These are phyloP conservation scores for Pachypsylla venusta DNA, from an alignment of 1,140 invertebrate genomes.

Conservation along the genomic window DNA sequence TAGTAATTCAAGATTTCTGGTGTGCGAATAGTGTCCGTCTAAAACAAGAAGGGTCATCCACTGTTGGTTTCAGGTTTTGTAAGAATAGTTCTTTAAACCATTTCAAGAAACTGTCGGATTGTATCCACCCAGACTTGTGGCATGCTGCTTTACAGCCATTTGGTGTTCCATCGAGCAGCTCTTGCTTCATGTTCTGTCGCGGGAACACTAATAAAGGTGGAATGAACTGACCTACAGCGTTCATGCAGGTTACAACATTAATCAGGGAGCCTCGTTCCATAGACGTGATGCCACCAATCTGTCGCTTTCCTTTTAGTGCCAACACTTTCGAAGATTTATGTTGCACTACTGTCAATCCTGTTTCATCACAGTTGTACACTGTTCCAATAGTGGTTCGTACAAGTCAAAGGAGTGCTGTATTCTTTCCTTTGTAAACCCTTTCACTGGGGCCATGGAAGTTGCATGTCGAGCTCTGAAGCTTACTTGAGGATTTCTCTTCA, in stretches of 20 bases:
- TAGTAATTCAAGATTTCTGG: slow-evolving; percentile 17
- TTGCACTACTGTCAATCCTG: slow-evolving; percentile 24
- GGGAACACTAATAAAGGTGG: slow-evolving; percentile 30
- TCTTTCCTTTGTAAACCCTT: slow-evolving; percentile 28
- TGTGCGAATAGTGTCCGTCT: slow-evolving; percentile 20
- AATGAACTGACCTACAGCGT: slow-evolving; percentile 27
- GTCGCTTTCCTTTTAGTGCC: slow-evolving; percentile 26
- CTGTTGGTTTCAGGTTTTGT: slow-evolving; percentile 5
- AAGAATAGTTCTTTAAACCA: slow-evolving; percentile 12
- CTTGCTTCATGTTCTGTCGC: slow-evolving; percentile 25
- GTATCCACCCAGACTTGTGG: slow-evolving; percentile 21
- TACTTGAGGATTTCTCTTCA: slow-evolving; percentile 29
- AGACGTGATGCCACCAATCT: slow-evolving; percentile 27
- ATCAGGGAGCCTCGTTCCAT: slow-evolving; percentile 29
- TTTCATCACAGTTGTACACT: slow-evolving; percentile 30
- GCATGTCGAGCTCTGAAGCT: slow-evolving; percentile 29
- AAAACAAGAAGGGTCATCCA: slow-evolving; percentile 10
- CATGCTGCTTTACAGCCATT: slow-evolving; percentile 17
- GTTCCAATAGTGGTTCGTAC: not conserved
- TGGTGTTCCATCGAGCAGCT: slow-evolving; percentile 25
- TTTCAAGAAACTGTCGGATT: not conserved
- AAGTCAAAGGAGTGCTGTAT: slow-evolving; percentile 25
- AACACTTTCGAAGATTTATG: slow-evolving; percentile 23
- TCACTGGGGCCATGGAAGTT: slow-evolving; percentile 29
- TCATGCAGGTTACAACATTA: slow-evolving; percentile 30